Base-by-base conservation (phyloP, 2,113 vertebrate species). In the Cettia cetti region DNA sequence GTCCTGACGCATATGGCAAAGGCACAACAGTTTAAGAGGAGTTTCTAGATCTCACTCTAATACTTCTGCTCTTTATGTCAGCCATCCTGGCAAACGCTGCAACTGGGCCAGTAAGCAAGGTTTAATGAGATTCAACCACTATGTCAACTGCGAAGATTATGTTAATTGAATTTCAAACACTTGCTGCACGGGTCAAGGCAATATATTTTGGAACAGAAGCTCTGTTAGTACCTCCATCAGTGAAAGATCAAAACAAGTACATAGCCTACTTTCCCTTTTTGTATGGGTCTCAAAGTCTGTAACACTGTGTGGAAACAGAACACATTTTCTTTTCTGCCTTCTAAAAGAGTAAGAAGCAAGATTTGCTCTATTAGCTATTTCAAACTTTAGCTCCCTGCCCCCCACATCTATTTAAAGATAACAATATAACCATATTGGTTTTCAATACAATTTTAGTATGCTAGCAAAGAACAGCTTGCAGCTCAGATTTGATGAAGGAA, bases 261-360 rank as follows among this genome's bases (percentile, higher is more conserved):
- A 26, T 2, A 60, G 40, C 7, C 22, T 63, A 14, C 22, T 65
- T 12, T 86, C 10, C 27, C 18, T 13, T 30, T 82, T 47, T 33
- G 2, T 47, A 35, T 37, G 35, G 19, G 13, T 53, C 61, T 69
- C 35, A n/a, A 11, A 18, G 10, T 65, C 68, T 37, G 24, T 37
- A 81, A 65, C 11, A 19, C 52, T 54, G 15, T 1, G 0, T 12
- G 60, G 56, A 70, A 92, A 78, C 26, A 45, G 8, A 61, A 52
- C 15, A 30, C 0, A 0, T 72, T 69, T 61, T 53, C 18, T n/a
- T 68, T 56, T 72, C 39, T 57, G 24, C 31, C 11, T 63, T 70
- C 39, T 39, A 27, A 15, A 56, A 39, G 6, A 6, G 5, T 23
- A 52, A n/a, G 10, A 44, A 71, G 22, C 1, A 33, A 82, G 5